A percentile compares a stretch with the other conserved stretches of the same genome.
Evolutionary conservation across 2,888 invertebrate genomes (phyloP).

Genomic region (Drepana falcataria): DNA sequence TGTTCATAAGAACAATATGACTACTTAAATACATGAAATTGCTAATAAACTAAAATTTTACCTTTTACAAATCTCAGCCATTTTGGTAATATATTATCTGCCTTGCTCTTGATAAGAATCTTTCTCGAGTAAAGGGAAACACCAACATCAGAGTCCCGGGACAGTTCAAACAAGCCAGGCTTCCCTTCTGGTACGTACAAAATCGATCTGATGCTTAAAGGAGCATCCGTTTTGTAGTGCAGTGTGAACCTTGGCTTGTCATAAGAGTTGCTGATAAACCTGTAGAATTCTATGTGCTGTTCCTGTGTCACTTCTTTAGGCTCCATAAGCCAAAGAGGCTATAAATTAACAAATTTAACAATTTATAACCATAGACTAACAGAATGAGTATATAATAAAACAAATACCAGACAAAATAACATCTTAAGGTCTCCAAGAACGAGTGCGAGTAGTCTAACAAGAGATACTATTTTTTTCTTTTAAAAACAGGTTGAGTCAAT

Average conservation of each 20-base stretch:
- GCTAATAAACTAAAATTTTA: constrained; percentile 26
- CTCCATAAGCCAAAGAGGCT: constrained; percentile 96
- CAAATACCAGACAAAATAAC: too few relatives aligned
- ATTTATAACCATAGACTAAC: neutral
- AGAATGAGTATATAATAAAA: too few relatives aligned
- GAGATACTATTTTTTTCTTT: too few relatives aligned
- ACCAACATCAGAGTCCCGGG: constrained; percentile 89
- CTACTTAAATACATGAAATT: too few relatives aligned
- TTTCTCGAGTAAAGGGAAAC: constrained; percentile 95
- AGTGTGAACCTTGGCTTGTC: constrained; percentile 93
- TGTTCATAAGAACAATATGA: neutral
- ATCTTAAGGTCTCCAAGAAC: too few relatives aligned
- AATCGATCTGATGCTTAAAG: constrained; percentile 92
- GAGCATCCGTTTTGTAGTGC: constrained; percentile 96
- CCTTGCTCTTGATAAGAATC: constrained; percentile 94
- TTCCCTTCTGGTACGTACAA: constrained; percentile 96
- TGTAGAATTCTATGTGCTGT: constrained; percentile 95
- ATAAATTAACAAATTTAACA: constrained; percentile 21
- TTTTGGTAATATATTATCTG: constrained; percentile 93
- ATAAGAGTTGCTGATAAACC: constrained; percentile 90
- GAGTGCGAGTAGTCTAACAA: too few relatives aligned
- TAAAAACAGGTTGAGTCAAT: too few relatives aligned
- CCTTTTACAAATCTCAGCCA: constrained; percentile 97
- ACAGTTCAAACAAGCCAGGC: constrained; percentile 94
- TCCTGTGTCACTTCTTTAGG: constrained; percentile 90